phyloP scores from a whole-genome alignment of 2,797 vertebrate genomes.

The Siniperca scherzeri region DNA sequence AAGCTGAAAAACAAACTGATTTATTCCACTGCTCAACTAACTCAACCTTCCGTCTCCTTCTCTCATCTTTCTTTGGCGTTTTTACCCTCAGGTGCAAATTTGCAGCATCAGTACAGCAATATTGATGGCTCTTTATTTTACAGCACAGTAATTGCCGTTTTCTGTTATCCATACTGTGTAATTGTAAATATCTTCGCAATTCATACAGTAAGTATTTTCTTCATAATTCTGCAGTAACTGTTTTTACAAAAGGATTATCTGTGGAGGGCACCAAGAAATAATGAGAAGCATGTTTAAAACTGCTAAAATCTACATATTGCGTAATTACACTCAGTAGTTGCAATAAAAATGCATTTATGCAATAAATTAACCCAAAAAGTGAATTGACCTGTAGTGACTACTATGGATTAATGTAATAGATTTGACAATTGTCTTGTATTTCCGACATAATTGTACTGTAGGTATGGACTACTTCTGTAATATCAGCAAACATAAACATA shows the following conservation, averaged over 20 bases:
- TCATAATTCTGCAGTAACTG: neutral
- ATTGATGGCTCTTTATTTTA: neutral
- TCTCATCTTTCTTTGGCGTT: slow-evolving; percentile 25
- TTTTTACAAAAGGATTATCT: neutral
- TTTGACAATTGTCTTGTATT: neutral
- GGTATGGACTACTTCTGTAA: neutral
- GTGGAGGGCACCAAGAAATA: neutral
- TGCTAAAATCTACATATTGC: neutral
- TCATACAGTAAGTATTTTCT: neutral
- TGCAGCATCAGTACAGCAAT: neutral
- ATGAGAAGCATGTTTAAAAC: neutral
- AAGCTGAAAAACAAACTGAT: slow-evolving; percentile 60
- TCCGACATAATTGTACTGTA: neutral
- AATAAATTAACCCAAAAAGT: neutral
- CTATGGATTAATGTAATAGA: neutral
- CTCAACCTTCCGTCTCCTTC: slow-evolving; percentile 23
- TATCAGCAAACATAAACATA: neutral
- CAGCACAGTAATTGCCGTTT: neutral
- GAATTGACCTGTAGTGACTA: neutral
- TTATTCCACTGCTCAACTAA: slow-evolving; percentile 55
- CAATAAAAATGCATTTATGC: neutral
- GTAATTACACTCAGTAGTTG: neutral
- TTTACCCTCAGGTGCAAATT: neutral
- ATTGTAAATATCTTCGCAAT: neutral
- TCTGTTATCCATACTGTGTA: neutral